These are phyloP conservation scores for Drosophila limbata DNA, from an alignment of 2,888 invertebrate species.

Conservation along the genomic window DNA sequence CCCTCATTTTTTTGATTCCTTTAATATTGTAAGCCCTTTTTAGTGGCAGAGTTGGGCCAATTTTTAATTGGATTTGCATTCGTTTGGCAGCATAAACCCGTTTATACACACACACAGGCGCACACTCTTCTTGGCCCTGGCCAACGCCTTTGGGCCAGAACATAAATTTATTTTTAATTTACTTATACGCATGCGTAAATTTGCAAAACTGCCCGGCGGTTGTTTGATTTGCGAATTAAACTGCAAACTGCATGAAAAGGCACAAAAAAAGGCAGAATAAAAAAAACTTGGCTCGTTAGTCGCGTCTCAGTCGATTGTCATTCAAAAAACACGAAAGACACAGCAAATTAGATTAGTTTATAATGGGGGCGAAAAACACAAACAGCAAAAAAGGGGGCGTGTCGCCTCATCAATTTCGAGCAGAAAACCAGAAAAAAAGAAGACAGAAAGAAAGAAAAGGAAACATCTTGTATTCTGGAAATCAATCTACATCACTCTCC, in stretches of 20 bases:
- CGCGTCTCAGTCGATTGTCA: constrained; percentile 49
- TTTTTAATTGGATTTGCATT: constrained; percentile 81
- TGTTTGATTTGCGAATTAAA: constrained; percentile 81
- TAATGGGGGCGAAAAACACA: constrained; percentile 34
- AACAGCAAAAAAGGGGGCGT: constrained; percentile 48
- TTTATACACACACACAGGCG: constrained; percentile 45
- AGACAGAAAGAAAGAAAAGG: neutral
- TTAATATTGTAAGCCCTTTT: constrained; percentile 21
- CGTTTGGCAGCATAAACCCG: constrained; percentile 49
- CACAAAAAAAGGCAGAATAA: constrained; percentile 19
- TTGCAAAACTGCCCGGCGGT: constrained; percentile 68
- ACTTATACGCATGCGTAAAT: constrained; percentile 76
- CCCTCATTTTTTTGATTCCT: too few species aligned
- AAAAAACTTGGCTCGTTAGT: neutral
- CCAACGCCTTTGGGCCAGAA: constrained; percentile 60
- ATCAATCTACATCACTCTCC: constrained; percentile 63
- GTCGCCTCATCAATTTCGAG: constrained; percentile 56
- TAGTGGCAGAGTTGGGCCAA: constrained; percentile 47
- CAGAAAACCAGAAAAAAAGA: constrained; percentile 2
- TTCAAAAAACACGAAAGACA: constrained; percentile 1
- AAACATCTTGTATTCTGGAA: constrained; percentile 38
- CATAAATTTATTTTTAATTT: constrained; percentile 81
- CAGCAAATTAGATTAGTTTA: constrained; percentile 62
- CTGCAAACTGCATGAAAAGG: constrained; percentile 41
- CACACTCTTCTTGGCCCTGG: constrained; percentile 1